Evolutionary conservation across 1,140 invertebrate genomes (phyloP).

Genomic region (Drosophila tsacasi): DNA sequence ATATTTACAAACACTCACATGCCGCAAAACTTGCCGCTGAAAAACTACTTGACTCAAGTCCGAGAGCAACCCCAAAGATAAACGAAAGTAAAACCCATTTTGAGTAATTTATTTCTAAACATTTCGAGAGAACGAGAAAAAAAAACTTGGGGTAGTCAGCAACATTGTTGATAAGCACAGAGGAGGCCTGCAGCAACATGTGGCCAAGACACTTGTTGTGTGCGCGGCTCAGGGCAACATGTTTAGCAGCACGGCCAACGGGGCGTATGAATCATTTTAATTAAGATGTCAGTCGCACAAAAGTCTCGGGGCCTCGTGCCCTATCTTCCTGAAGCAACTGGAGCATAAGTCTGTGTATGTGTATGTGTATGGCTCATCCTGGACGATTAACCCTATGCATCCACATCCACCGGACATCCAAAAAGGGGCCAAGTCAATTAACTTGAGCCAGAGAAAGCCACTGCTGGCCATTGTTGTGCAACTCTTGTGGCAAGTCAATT

Average conservation of each 20-base stretch:
- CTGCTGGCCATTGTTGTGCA: constrained; percentile 20
- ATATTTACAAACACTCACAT: not conserved
- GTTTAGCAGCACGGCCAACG: constrained; percentile 28
- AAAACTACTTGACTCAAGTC: not conserved
- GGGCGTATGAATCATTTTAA: constrained; percentile 59
- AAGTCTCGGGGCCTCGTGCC: constrained; percentile 42
- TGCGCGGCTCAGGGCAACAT: constrained; percentile 36
- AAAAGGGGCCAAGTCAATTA: constrained; percentile 60
- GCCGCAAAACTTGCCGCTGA: not conserved
- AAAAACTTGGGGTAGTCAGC: constrained; percentile 16
- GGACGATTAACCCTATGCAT: constrained; percentile 64
- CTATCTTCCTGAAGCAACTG: constrained; percentile 56
- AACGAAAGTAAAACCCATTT: constrained; percentile 7
- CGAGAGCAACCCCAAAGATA: not conserved
- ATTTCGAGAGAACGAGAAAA: not conserved
- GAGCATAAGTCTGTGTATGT: constrained; percentile 29
- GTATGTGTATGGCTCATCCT: constrained; percentile 12
- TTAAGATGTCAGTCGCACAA: constrained; percentile 63
- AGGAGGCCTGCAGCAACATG: constrained; percentile 14
- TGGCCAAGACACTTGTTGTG: constrained; percentile 71
- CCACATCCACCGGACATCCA: constrained; percentile 35
- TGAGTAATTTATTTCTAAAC: constrained; percentile 8
- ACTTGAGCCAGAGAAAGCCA: constrained; percentile 43
- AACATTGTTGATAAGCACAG: constrained; percentile 7
- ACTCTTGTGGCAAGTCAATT: constrained; percentile 43